Evolutionary conservation across 2,888 invertebrate genomes (phyloP).

Genomic region (Papilio gigon): DNA sequence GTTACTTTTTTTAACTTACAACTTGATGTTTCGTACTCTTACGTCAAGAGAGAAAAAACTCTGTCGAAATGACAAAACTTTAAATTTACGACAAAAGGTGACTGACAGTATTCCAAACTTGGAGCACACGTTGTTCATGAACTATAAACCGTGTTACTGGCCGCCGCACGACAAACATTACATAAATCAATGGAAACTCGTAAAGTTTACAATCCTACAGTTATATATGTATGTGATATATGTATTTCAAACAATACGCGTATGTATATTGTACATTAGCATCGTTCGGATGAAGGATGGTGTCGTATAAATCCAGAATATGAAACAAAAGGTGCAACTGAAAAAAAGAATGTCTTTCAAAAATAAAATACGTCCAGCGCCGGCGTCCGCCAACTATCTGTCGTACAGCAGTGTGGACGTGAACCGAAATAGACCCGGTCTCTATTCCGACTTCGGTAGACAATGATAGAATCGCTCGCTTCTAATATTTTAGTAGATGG

Average conservation of each 20-base stretch:
- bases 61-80: not conserved
- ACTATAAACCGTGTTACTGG: constrained; percentile 8
- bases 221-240: constrained; percentile 3
- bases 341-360: constrained; percentile 65
- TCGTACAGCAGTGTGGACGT: constrained; percentile 63
- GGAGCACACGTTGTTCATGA: not conserved
- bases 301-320: constrained; percentile 29
- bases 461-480: constrained; percentile 46
- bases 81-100: not conserved
- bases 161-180: constrained; percentile 13
- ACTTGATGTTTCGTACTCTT: not conserved
- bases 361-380: constrained; percentile 74
- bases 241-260: constrained; percentile 9
- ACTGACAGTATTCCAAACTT: not conserved
- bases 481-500: constrained; percentile 39
- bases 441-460: constrained; percentile 64
- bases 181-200: constrained; percentile 26
- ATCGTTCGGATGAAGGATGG: constrained; percentile 11
- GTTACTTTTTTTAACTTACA: not conserved
- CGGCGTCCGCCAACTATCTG: constrained; percentile 75
- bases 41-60: not conserved
- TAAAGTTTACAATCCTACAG: constrained; percentile 17
- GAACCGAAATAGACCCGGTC: constrained; percentile 66
- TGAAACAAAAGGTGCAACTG: constrained; percentile 70
- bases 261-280: constrained; percentile 26